These are phyloP conservation scores for Argyra leucocephala DNA, from an alignment of 2,888 invertebrate genomes.

Conservation along the genomic window DNA sequence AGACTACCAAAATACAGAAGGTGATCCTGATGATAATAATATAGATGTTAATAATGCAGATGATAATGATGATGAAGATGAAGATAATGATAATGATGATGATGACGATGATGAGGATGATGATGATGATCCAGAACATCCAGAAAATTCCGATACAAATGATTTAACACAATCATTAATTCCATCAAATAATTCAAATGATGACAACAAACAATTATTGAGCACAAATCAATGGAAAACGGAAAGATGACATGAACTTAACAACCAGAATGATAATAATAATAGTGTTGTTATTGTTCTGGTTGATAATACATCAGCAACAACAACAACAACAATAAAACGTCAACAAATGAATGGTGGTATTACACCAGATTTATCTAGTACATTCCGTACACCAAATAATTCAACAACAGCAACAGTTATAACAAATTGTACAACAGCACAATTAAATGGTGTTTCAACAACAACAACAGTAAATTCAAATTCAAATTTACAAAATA, in stretches of 20 bases:
- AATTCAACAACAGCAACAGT: constrained; percentile 1
- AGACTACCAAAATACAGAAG: neutral
- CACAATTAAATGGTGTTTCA: neutral
- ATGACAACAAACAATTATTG: constrained; percentile 40
- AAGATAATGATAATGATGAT: constrained; percentile 28
- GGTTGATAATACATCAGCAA: constrained; percentile 26
- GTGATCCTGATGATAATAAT: neutral
- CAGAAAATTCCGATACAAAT: constrained; percentile 28
- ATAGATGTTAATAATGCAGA: neutral
- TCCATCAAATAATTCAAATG: constrained; percentile 37
- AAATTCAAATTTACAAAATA: neutral
- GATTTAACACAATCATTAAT: constrained; percentile 41
- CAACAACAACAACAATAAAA: constrained; percentile 21
- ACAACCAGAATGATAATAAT: constrained; percentile 25
- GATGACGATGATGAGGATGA: constrained; percentile 32
- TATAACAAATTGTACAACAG: neutral
- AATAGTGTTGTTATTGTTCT: constrained; percentile 25
- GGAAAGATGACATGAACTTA: constrained; percentile 28
- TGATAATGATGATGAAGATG: constrained; percentile 23
- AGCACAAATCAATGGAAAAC: constrained; percentile 28
- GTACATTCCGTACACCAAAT: constrained; percentile 5
- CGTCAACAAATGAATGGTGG: constrained; percentile 13
- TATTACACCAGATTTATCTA: constrained; percentile 3
- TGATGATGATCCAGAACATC: constrained; percentile 24
- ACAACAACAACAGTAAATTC: neutral